Evolutionary conservation across 2,797 vertebrate species (phyloP), one percentile per base, ranked within the genome.

Genomic region (Loriculus beryllinus): DNA sequence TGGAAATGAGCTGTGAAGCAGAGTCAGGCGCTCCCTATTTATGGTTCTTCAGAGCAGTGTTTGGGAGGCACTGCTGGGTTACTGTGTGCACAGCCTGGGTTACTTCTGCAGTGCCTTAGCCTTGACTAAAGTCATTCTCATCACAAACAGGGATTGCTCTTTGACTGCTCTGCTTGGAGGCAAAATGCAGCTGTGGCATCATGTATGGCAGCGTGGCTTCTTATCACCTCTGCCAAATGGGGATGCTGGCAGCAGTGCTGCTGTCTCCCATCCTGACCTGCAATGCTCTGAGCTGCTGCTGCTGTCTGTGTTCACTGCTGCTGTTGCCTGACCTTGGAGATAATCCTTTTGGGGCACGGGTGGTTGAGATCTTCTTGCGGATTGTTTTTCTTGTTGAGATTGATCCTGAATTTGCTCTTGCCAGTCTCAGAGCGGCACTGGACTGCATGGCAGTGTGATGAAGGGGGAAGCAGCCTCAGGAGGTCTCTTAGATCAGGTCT

Each of bases 391-490:
- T 6, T 57, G 12, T 49, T 51, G 77, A 47, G 21, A 23, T 56
- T 19, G 52, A 35, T 69, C 52, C 45, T 29, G 37, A 59, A 2
- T 59, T 86, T 76, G 37, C 16, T 40, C 5, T 65, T 1, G 0
- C 28, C 31, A 1, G 1, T 74, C 57, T 62, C 2, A 0, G 49
- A 23, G 37, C 31, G 17, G 18, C 37, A 29, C 54, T 74, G 74
- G 59, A 7, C 12, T 5, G 33, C 14, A 19, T 1, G 4, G 10
- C 68, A 68, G 40, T 0, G 0, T 29, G n/a, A 6, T 6, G 18
- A 69, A 71, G 10, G 28, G 63, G 40, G 25, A 60, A 33, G 17
- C 35, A 17, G 7, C 13, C 33, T 79, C 9, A 2, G 52, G 54
- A 29, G 18, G 11, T 33, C 42, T 80, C 22, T 68, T 39, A 37